Percentiles rank a stretch among this genome's conserved stretches.
Conservation (phyloP, 2,888 invertebrate species). For the Nomada lathburiana region DNA sequence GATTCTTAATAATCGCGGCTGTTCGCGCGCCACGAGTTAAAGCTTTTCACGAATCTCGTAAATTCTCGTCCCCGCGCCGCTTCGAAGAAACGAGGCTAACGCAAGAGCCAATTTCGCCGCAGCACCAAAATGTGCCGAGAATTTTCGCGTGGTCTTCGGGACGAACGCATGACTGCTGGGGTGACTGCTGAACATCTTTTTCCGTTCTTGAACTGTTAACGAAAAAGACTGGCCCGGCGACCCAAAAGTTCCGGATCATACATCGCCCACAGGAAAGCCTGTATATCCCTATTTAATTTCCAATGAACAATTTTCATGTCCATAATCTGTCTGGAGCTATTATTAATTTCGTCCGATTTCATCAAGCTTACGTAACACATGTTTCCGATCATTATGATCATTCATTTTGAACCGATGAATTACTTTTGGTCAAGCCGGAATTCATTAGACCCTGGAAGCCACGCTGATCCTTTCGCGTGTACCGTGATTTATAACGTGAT, state of each 20-base stretch:
- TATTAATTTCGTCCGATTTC: not conserved
- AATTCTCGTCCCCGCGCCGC: not conserved
- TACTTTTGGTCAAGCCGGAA: constrained; percentile 18
- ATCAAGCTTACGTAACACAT: constrained; percentile 13
- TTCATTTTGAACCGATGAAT: constrained; percentile 27
- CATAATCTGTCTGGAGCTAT: too few relatives aligned
- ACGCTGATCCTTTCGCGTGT: constrained; percentile 11
- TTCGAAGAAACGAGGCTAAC: constrained; percentile 8
- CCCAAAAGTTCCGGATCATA: too few relatives aligned
- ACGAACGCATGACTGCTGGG: not conserved
- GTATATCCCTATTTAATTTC: too few relatives aligned
- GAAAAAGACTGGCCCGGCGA: too few relatives aligned
- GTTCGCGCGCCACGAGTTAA: not conserved
- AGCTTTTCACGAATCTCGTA: not conserved
- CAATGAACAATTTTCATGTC: too few relatives aligned
- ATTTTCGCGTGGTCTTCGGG: not conserved
- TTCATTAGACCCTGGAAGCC: constrained; percentile 33
- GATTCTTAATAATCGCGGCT: not conserved
- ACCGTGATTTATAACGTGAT: constrained; percentile 42
- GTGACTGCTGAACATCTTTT: too few relatives aligned
- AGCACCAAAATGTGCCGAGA: not conserved
- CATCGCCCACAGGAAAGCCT: too few relatives aligned
- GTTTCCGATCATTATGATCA: not conserved
- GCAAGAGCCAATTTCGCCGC: not conserved
- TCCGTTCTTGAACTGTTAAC: too few relatives aligned